A percentile compares a stretch with the other conserved stretches of the same genome.
phyloP scores from a whole-genome alignment of 2,113 vertebrate genomes.

The Gasterosteus nipponicus region DNA sequence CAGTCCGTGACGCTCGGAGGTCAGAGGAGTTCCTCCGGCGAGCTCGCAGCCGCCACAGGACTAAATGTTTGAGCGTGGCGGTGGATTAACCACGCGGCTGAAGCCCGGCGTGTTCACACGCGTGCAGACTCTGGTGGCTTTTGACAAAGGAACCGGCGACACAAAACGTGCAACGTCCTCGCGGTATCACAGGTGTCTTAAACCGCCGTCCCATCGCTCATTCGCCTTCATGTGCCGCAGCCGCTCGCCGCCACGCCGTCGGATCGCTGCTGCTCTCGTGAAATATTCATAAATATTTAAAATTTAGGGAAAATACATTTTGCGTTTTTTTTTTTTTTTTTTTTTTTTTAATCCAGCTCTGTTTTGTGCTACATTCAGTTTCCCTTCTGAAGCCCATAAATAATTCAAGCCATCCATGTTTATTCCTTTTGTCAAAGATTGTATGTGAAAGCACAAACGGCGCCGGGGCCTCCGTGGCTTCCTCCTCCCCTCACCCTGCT shows the following conservation, averaged over 20 bases:
- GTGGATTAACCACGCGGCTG: constrained; percentile 64
- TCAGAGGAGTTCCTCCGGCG: constrained; percentile 4
- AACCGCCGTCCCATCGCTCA: too few species aligned
- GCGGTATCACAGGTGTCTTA: constrained; percentile 53
- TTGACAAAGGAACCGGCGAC: constrained; percentile 68
- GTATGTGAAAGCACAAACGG: constrained; percentile 42
- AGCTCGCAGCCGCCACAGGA: background rate
- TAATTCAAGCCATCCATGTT: constrained; percentile 49
- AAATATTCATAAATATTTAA: constrained; percentile 47
- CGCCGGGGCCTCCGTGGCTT: constrained; percentile 34
- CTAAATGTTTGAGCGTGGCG: background rate
- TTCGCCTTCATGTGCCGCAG: too few species aligned
- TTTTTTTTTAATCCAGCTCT: background rate
- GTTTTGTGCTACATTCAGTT: constrained; percentile 5
- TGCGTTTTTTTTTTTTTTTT: constrained; percentile 33
- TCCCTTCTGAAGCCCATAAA: constrained; percentile 13
- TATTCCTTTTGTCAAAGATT: constrained; percentile 29
- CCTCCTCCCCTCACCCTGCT: constrained; percentile 57
- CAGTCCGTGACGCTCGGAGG: constrained; percentile 5
- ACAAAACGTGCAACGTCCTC: constrained; percentile 41
- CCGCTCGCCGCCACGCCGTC: background rate
- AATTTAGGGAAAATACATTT: constrained; percentile 38
- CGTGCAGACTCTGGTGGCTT: constrained; percentile 68
- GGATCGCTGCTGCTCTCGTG: constrained; percentile 26
- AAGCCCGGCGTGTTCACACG: constrained; percentile 58